These are phyloP conservation scores for Ditylenchus dipsaci DNA, from an alignment of 1,140 invertebrate species.

Conservation along the genomic window DNA sequence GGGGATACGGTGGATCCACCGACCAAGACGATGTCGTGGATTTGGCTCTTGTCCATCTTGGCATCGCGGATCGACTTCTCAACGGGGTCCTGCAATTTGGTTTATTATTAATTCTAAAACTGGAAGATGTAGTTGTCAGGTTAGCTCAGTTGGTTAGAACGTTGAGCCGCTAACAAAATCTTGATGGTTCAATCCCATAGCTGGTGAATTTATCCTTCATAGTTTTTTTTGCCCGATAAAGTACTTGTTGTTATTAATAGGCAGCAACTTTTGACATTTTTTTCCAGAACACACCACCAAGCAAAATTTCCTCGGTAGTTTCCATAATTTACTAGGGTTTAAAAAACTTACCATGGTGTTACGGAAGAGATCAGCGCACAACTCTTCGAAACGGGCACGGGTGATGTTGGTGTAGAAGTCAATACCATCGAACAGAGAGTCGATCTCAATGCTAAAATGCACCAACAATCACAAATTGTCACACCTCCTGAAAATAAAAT, in stretches of 20 bases:
- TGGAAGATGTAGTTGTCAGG: too few species aligned
- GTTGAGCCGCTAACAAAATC: too few species aligned
- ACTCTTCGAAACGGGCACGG: slow-evolving; percentile 84
- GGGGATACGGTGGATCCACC: slow-evolving; percentile 95
- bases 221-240: too few species aligned
- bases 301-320: too few species aligned
- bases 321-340: too few species aligned
- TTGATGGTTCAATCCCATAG: too few species aligned
- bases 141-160: too few species aligned
- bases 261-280: too few species aligned
- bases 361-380: slow-evolving; percentile 81
- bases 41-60: slow-evolving; percentile 79
- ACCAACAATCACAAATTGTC: background rate
- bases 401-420: slow-evolving; percentile 94
- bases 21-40: slow-evolving; percentile 91
- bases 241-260: too few species aligned
- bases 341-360: slow-evolving; percentile 78
- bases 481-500: background rate
- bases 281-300: too few species aligned
- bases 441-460: slow-evolving; percentile 78
- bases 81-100: slow-evolving; percentile 71
- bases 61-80: slow-evolving; percentile 83
- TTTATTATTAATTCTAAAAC: too few species aligned
- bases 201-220: too few species aligned
- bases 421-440: slow-evolving; percentile 88